These are phyloP conservation scores for Anarrhichthys ocellatus DNA, from an alignment of 2,113 vertebrate species.

Conservation along the genomic window DNA sequence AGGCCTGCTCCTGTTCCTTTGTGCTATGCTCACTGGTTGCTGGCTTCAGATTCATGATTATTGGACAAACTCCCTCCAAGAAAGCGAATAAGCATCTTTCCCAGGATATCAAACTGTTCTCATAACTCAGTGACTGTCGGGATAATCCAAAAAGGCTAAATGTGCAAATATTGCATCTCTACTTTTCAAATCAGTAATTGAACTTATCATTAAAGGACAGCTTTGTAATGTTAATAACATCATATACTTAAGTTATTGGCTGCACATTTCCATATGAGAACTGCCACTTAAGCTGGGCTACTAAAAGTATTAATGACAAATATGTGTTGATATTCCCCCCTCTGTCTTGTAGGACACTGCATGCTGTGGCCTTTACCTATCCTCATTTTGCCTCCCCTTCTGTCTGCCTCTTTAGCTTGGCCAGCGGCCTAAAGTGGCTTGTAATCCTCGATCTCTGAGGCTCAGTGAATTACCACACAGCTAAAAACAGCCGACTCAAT, in stretches of 20 bases:
- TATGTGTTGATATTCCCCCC: background rate
- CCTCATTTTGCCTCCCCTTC: slow-evolving; percentile 21
- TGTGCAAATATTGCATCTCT: background rate
- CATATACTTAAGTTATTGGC: background rate
- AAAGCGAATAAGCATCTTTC: background rate
- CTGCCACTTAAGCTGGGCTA: background rate
- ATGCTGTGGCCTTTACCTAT: slow-evolving; percentile 30
- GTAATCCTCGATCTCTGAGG: slow-evolving; percentile 78
- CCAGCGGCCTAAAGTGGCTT: slow-evolving; percentile 61
- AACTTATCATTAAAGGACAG: background rate
- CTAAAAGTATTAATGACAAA: background rate
- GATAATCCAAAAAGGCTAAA: background rate
- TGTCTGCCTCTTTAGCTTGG: slow-evolving; percentile 61
- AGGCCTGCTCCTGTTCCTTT: background rate
- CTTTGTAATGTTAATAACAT: background rate
- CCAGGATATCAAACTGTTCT: background rate
- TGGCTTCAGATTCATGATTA: background rate
- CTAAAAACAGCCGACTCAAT: slow-evolving; percentile 76
- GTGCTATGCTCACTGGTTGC: background rate
- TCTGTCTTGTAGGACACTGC: slow-evolving; percentile 10
- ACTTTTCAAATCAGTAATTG: background rate
- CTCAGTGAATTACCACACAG: slow-evolving; percentile 72
- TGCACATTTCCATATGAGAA: background rate
- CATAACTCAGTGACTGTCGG: background rate
- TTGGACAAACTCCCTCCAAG: background rate